Conservation (phyloP, 2,113 vertebrate genomes). For the Nothoprocta pentlandii region DNA sequence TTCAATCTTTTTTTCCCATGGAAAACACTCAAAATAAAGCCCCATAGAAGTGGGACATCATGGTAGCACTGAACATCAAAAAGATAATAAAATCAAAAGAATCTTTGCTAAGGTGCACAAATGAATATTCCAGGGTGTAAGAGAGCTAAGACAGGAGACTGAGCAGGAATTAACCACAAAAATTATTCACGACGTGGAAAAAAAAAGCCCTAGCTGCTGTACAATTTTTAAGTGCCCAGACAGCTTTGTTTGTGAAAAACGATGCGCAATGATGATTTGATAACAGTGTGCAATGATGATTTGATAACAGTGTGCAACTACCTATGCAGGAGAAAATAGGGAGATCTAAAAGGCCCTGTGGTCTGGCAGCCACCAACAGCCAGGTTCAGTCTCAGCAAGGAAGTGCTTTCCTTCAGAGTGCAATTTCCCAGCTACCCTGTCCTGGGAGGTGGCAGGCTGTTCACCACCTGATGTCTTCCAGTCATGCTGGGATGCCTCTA, state of each 20-base stretch:
- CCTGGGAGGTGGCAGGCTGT: background rate
- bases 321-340: background rate
- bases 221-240: background rate
- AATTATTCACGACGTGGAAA: background rate
- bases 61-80: background rate
- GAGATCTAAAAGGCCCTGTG: background rate
- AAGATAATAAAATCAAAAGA: background rate
- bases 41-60: background rate
- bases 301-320: background rate
- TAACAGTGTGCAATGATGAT: background rate
- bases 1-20: background rate
- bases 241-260: background rate
- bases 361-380: background rate
- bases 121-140: background rate
- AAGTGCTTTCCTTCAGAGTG: background rate
- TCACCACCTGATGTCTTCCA: background rate
- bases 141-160: background rate
- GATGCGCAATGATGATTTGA: background rate
- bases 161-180: background rate
- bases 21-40: background rate
- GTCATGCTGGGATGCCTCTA: background rate
- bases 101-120: background rate
- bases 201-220: background rate
- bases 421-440: background rate
- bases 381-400: background rate